phyloP scores from a whole-genome alignment of 1,140 invertebrate species.

The roundworm (Caenorhabditis elegans) region DNA sequence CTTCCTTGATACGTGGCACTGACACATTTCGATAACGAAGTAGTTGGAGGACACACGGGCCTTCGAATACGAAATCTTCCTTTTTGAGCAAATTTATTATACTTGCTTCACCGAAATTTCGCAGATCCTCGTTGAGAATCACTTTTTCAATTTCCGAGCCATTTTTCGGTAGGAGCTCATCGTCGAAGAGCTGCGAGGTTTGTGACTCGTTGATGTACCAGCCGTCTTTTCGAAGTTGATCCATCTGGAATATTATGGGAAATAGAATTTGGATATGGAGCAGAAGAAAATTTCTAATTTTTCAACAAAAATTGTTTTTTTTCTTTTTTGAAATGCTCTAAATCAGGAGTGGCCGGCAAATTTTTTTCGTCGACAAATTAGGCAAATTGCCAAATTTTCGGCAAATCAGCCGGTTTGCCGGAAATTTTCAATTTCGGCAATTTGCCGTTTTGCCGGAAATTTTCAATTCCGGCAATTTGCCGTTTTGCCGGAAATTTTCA shows the following conservation, averaged over 20 bases:
- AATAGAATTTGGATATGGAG: too few relatives aligned
- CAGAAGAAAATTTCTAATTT: too few relatives aligned
- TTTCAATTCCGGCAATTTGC: too few relatives aligned
- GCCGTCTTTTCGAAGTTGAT: not conserved
- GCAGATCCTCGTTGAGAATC: not conserved
- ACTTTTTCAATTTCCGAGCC: not conserved
- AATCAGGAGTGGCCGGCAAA: too few relatives aligned
- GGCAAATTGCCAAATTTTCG: too few relatives aligned
- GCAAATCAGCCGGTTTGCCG: too few relatives aligned
- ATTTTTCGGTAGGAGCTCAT: not conserved
- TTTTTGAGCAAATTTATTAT: not conserved
- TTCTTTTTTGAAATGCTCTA: too few relatives aligned
- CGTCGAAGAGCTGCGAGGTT: not conserved
- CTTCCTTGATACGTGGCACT: constrained; percentile 13
- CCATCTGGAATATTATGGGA: not conserved
- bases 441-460: too few relatives aligned
- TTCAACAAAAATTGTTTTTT: too few relatives aligned
- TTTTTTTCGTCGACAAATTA: too few relatives aligned
- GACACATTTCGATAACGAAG: constrained; percentile 17
- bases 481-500: too few relatives aligned
- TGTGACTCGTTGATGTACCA: constrained; percentile 7
- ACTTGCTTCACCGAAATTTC: not conserved
- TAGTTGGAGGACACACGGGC: constrained; percentile 5
- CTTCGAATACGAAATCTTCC: not conserved
- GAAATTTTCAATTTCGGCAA: too few relatives aligned